Evolutionary conservation across 2,888 invertebrate species (phyloP), one percentile per base, ranked within the genome.

Genomic region (Falcaria lacertinaria): DNA sequence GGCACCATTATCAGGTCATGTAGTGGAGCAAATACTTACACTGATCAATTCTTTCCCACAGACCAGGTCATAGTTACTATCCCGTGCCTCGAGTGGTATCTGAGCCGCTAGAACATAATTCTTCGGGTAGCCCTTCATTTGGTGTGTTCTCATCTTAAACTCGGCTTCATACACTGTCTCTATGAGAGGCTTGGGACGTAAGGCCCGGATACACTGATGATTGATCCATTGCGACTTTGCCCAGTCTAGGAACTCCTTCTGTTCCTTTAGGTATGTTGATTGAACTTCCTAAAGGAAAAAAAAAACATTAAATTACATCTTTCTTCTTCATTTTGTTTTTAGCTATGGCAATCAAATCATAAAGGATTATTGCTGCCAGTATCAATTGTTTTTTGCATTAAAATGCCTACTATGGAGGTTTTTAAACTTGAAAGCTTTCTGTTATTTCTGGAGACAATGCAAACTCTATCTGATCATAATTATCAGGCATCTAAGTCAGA

Each of bases 181-280:
- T 1, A 83, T 55, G 0, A 47, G 39, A 0, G 80, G 81, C 33
- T 78, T 81, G 0, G 86, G 84, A 0, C 79, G 64, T 1, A 88
- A 47, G 0, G 80, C 81, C 7, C 84, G 57, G 1, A 74, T 59
- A 37, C 80, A 83, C 22, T 85, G 79, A 2, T 52, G 60, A 0
- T 51, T 73, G 0, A 55, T 44, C 88, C 88, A 89, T 0, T 75
- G 43, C 0, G 56, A 42, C 46, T 75, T 81, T 0, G 85, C 85
- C 88, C 88, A 89, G 38, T 75, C 74, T 48, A 58, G 57, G 48
- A 58, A 89, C 37, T 82, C 85, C 42, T 77, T 57, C 47, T 87
- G 80, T 48, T 89, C 88, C 28, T 71, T 66, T 33, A 59, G 45
- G 43, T 87, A 88, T 13, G 40, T 44, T 16, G 68, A 63, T 67